Conservation (phyloP, 2,888 invertebrate species). For the Anaspis maculata region DNA sequence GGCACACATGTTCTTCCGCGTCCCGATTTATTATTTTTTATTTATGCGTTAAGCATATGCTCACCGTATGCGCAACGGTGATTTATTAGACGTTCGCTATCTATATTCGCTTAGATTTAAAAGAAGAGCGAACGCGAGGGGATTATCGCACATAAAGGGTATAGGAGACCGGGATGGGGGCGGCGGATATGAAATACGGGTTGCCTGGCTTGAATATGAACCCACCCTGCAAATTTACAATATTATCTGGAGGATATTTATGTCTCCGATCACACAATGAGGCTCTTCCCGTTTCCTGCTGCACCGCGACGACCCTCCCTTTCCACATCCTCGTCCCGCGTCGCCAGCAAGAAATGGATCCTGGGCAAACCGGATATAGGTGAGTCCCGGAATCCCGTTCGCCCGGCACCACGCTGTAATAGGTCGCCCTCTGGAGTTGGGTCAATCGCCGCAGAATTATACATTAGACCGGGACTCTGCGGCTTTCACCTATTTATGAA, state of each 20-base stretch:
- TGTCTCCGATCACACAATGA: constrained; percentile 10
- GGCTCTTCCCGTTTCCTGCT: constrained; percentile 3
- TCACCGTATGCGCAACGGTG: constrained; percentile 3
- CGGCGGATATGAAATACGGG: constrained; percentile 5
- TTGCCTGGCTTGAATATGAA: constrained; percentile 1
- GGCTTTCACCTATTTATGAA: no score
- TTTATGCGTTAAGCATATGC: constrained; percentile 13
- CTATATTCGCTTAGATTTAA: constrained; percentile 8
- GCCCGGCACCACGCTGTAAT: no score
- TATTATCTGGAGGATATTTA: constrained; percentile 11
- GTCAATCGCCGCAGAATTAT: no score
- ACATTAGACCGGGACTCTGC: no score
- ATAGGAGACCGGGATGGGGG: neutral
- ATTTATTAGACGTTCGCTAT: constrained; percentile 9
- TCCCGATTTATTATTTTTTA: constrained; percentile 10
- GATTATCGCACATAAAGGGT: constrained; percentile 5
- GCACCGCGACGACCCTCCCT: constrained; percentile 5
- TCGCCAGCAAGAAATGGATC: no score
- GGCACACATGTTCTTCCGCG: neutral
- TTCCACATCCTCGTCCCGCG: no score
- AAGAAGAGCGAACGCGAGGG: constrained; percentile 3
- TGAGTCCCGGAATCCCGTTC: no score
- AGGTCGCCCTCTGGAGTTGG: no score
- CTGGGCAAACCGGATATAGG: no score
- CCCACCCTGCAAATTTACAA: constrained; percentile 10